Evolutionary conservation across 2,888 invertebrate genomes (phyloP), one percentile per base, ranked within the genome.

Genomic region (Actias luna): DNA sequence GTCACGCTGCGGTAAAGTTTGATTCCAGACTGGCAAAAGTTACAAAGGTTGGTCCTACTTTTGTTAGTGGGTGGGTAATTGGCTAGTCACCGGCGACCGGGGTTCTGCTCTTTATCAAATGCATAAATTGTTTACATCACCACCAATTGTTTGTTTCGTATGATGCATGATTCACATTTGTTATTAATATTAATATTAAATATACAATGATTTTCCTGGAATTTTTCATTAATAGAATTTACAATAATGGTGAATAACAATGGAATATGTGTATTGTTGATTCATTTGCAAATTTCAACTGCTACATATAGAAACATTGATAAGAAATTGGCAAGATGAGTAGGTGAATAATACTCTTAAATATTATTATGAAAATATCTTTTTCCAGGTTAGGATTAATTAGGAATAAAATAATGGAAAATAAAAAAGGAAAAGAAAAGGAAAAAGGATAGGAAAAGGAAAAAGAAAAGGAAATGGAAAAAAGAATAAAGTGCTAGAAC

Each of bases 21-120:
- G 65, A 59, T 63, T 71, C 73, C 75, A 67, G 71, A 78, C 77
- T 76, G 71, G 61, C 29, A 36, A 39, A 61, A 55, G 50, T 63
- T 46, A 35, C 46, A 42, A 46, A 46, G 52, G 29, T 25, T 35
- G 39, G 35, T 52, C 61, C 55, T 61, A 33, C 36, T 59, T 33
- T 42, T 58, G 58, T 42, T 42, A 58, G 22, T 60, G 60, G 22
- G 33, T n/a, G n/a, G 33, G 14, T 27, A 35, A 52, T 52, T 52
- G 27, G 52, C 52, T 16, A 29, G 25, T 52, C 52, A 52, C 27
- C 27, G 52, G 33, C 33, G 22, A 42, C 22, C 64, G 63, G 63
- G 61, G 63, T 57, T 42, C 64, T 65, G 65, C 14, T 63, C 62
- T 65, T 64, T 67, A 64, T 67, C 65, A 65, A 60, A 22, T 62